These are phyloP conservation scores for Augiades crinisus DNA, from an alignment of 2,888 invertebrate genomes.

Conservation along the genomic window DNA sequence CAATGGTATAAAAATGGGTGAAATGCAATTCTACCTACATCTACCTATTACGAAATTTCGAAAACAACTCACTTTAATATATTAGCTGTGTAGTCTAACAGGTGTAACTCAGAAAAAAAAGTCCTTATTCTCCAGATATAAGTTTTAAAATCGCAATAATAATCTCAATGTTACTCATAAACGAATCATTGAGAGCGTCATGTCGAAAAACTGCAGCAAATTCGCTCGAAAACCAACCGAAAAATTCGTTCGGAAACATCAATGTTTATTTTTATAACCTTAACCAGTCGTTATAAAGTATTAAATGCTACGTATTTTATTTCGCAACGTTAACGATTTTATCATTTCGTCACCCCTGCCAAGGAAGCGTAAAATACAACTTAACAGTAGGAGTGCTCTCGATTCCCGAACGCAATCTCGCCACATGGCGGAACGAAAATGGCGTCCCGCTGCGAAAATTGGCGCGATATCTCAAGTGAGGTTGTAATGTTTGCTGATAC, in stretches of 20 bases:
- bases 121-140: background rate
- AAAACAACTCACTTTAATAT: no score
- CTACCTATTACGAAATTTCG: no score
- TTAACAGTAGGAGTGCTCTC: constrained; percentile 27
- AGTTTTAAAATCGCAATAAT: background rate
- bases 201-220: constrained; percentile 25
- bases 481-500: constrained; percentile 18
- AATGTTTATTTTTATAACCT: background rate
- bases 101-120: no score
- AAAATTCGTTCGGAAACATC: background rate
- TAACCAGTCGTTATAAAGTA: background rate
- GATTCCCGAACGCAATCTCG: constrained; percentile 56
- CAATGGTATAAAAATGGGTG: no score
- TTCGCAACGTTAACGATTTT: background rate
- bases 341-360: constrained; percentile 41
- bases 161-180: background rate
- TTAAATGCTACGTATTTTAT: background rate
- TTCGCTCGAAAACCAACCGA: constrained; percentile 9
- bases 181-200: constrained; percentile 22
- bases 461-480: constrained; percentile 43
- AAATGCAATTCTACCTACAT: no score
- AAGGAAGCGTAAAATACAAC: constrained; percentile 55
- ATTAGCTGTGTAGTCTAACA: no score
- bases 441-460: constrained; percentile 65
- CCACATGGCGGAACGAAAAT: constrained; percentile 53